phyloP scores from a whole-genome alignment of 1,140 invertebrate genomes.

The Bombus balteatus region DNA sequence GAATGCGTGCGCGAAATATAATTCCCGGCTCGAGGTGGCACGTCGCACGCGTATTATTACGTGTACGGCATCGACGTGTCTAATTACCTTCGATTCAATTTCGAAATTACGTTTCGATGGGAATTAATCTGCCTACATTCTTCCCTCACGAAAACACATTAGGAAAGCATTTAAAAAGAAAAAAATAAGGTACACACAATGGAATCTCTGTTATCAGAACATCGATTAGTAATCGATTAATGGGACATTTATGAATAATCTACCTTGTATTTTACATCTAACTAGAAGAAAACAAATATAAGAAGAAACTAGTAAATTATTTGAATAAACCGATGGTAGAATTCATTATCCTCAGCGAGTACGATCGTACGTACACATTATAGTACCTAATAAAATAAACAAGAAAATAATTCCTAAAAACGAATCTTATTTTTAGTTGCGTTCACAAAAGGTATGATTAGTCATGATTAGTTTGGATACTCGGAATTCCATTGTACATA shows the following conservation, averaged over 20 bases:
- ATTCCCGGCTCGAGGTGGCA: conserved; percentile 34
- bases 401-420: too few species aligned
- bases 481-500: neutral
- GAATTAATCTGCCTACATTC: neutral
- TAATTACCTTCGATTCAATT: conserved; percentile 47
- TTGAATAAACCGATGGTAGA: too few species aligned
- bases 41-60: conserved; percentile 46
- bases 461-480: too few species aligned
- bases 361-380: too few species aligned
- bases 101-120: conserved; percentile 28
- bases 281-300: too few species aligned
- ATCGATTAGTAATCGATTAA: neutral
- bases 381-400: too few species aligned
- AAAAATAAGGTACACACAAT: neutral
- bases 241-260: neutral
- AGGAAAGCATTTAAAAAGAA: neutral
- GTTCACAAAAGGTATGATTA: too few species aligned
- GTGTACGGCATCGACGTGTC: conserved; percentile 44
- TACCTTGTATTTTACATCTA: too few species aligned
- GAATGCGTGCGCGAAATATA: conserved; percentile 50
- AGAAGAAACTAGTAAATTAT: too few species aligned
- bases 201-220: neutral
- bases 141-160: neutral
- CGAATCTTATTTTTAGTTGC: too few species aligned
- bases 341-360: too few species aligned